Base-by-base conservation (phyloP, 2,888 invertebrate genomes). In the Rapana venosa region DNA sequence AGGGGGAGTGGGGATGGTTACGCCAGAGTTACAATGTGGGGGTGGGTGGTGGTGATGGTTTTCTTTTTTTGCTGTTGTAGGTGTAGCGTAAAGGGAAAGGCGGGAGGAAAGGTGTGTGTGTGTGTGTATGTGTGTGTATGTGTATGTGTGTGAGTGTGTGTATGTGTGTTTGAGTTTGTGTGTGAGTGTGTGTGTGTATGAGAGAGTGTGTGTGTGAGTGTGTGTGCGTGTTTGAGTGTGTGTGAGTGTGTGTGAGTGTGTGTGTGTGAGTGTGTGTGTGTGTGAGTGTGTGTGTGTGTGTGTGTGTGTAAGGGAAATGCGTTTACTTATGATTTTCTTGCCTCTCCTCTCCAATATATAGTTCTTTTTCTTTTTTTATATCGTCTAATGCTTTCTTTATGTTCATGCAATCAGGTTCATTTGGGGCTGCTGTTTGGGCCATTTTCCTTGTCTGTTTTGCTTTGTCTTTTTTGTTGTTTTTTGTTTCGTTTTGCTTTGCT, bases 191-290 rank as follows among this genome's bases (percentile, higher is more conserved):
- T 30, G 77, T 77, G 1, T 77, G 32, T 77, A 32, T 77, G 77
- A 30, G 77, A 30, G 77, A 30, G 30, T 77, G 77, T 77, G 77
- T 77, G 32, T 77, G 77, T 77, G 77, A 1, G 77, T 30, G 77
- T 30, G 77, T 30, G 77, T 30, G 77, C 4, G 77, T 30, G 4
- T 30, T 6, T 30, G 32, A 30, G 77, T 77, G 77, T 77, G 77
- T 77, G 77, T 77, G 77, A 30, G 30, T 77, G 77, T 77, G 77
- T 77, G 77, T 77, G 30, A 30, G 30, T 77, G 77, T 77, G 77
- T 77, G 77, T 77, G 32, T 30, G 77, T 30, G 77, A 8, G 30
- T 77, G 77, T 32, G 77, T 77, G 32, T 77, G 30, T 77, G 30
- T 77, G 30, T 77, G 77, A 8, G 32, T 32, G 77, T 32, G 77